Conservation (phyloP, 2,797 vertebrate species). For the Steatocranus sp. region DNA sequence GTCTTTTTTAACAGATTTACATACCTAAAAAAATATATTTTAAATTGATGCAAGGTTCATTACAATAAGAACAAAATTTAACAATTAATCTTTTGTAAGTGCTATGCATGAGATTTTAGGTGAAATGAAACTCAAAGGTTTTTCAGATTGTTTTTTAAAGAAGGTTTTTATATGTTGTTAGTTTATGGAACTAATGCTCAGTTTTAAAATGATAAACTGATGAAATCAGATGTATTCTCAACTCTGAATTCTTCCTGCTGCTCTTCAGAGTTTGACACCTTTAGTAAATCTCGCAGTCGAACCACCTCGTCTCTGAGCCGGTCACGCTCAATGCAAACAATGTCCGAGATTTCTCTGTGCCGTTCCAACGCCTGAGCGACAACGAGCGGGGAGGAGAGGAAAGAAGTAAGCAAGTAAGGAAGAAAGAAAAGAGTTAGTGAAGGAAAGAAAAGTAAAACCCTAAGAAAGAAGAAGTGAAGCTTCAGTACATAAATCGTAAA, state of each 20-base stretch:
- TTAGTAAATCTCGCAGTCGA: conserved; percentile 80
- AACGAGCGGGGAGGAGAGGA: conserved; percentile 7
- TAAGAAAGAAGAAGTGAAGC: background rate
- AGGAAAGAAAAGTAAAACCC: background rate
- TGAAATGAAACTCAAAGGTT: background rate
- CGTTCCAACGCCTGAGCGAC: conserved; percentile 87
- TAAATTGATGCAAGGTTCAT: background rate
- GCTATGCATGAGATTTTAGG: background rate
- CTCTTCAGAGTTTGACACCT: conserved; percentile 76
- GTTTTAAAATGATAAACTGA: background rate
- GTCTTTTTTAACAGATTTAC: background rate
- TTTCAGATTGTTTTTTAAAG: background rate
- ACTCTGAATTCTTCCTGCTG: background rate
- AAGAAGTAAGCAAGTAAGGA: background rate
- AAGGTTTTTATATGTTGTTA: background rate
- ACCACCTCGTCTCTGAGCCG: conserved; percentile 83
- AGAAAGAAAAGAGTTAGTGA: background rate
- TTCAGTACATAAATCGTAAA: background rate
- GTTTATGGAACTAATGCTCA: background rate
- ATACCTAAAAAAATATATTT: background rate
- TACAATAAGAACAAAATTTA: background rate
- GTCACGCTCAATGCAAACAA: conserved; percentile 84
- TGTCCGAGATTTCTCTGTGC: conserved; percentile 90
- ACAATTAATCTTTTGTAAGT: background rate
- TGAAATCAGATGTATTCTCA: background rate